Percentiles rank a stretch among this genome's conserved stretches.
Evolutionary conservation across 2,888 invertebrate genomes (phyloP).

Genomic region (Hybos culiciformis): DNA sequence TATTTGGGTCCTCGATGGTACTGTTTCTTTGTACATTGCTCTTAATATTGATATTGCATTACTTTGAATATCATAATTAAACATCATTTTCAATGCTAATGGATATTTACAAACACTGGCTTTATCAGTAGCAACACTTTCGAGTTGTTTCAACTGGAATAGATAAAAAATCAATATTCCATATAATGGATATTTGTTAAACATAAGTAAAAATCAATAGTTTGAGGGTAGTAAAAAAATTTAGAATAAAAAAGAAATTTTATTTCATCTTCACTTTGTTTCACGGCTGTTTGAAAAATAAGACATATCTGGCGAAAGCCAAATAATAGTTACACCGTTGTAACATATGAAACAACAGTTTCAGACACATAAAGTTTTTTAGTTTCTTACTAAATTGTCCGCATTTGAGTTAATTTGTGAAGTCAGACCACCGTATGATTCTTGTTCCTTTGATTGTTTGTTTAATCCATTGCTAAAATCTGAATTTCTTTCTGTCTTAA

Average conservation of each 20-base stretch:
- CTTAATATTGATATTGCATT: conserved; percentile 60
- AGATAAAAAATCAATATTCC: background rate
- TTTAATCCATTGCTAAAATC: conserved; percentile 14
- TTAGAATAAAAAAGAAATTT: conserved; percentile 1
- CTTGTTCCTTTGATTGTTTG: no score
- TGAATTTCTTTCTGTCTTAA: conserved; percentile 3
- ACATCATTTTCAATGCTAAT: conserved; percentile 81
- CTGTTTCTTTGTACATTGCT: conserved; percentile 69
- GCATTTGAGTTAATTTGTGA: background rate
- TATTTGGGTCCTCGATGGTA: conserved; percentile 50
- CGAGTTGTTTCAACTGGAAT: background rate
- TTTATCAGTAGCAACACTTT: conserved; percentile 14
- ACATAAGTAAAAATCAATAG: background rate
- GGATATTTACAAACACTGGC: conserved; percentile 38
- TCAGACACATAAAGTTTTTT: background rate
- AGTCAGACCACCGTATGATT: background rate
- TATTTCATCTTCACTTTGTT: no score
- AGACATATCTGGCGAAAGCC: background rate
- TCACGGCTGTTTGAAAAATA: conserved; percentile 13
- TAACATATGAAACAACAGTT: background rate
- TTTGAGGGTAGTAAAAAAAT: background rate
- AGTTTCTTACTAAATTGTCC: background rate
- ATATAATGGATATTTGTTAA: background rate
- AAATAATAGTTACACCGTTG: background rate
- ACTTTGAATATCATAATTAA: conserved; percentile 76